phyloP scores from a whole-genome alignment of 1,140 invertebrate species.

The Zaprionus ornatus region DNA sequence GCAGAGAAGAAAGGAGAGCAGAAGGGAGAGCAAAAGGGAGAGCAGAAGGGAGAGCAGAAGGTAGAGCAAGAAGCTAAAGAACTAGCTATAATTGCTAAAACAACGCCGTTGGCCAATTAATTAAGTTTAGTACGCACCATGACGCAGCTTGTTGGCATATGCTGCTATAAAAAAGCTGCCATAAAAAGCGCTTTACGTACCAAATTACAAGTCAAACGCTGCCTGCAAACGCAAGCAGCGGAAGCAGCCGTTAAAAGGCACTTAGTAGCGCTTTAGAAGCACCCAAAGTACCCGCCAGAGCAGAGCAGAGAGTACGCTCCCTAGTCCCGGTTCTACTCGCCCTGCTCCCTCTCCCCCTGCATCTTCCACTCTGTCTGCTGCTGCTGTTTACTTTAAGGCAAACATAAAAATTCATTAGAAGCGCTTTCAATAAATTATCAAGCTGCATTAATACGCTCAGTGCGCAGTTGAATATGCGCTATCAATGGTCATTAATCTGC shows the following conservation, averaged over 20 bases:
- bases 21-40: background rate
- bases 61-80: constrained; percentile 24
- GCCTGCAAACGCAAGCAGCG: constrained; percentile 6
- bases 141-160: constrained; percentile 57
- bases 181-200: constrained; percentile 52
- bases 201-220: constrained; percentile 48
- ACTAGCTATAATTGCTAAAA: constrained; percentile 67
- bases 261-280: constrained; percentile 45
- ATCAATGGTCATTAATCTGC: constrained; percentile 76
- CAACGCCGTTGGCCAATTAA: constrained; percentile 68
- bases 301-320: background rate
- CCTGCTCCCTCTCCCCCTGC: background rate
- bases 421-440: constrained; percentile 78
- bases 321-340: background rate
- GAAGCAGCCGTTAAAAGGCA: constrained; percentile 64
- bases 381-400: constrained; percentile 36
- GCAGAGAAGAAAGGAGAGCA: background rate
- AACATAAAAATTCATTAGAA: constrained; percentile 69
- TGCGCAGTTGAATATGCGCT: constrained; percentile 71
- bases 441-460: constrained; percentile 65
- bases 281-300: constrained; percentile 16
- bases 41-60: background rate
- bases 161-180: constrained; percentile 62
- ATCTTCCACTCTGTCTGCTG: background rate
- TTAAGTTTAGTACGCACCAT: constrained; percentile 70